Percentiles rank a stretch among this genome's conserved stretches.
phyloP scores from a whole-genome alignment of 2,797 vertebrate species.

The Rousettus madagascariensis region DNA sequence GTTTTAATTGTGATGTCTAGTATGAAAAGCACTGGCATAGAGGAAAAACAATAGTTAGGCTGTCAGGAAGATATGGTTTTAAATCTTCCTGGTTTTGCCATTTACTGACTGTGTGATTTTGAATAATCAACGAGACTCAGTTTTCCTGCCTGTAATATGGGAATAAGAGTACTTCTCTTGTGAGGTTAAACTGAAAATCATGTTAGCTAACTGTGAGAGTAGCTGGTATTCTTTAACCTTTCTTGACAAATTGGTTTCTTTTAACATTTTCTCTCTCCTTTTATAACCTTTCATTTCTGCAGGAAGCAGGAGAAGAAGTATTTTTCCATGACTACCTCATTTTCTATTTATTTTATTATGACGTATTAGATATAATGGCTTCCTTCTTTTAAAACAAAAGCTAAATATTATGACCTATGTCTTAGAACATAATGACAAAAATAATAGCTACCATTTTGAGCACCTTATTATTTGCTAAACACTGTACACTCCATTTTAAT shows the following conservation, averaged over 20 bases:
- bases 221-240: not conserved
- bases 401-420: not conserved
- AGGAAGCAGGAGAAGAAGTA: not conserved
- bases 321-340: not conserved
- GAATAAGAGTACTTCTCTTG: not conserved
- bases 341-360: slow-evolving; percentile 34
- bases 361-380: not conserved
- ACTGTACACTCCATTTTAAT: not conserved
- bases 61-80: not conserved
- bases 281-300: not conserved
- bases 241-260: not conserved
- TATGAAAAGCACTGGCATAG: not conserved
- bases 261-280: not conserved
- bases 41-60: not conserved
- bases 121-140: not conserved
- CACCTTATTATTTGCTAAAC: not conserved
- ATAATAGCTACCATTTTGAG: not conserved
- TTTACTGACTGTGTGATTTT: not conserved
- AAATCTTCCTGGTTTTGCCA: not conserved
- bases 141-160: not conserved
- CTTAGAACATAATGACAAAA: not conserved
- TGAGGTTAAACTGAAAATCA: too few species aligned
- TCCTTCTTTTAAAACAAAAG: not conserved
- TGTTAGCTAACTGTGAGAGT: not conserved
- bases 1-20: not conserved